Conservation (phyloP, 2,797 vertebrate species). For the Ctenopoma multispine region DNA sequence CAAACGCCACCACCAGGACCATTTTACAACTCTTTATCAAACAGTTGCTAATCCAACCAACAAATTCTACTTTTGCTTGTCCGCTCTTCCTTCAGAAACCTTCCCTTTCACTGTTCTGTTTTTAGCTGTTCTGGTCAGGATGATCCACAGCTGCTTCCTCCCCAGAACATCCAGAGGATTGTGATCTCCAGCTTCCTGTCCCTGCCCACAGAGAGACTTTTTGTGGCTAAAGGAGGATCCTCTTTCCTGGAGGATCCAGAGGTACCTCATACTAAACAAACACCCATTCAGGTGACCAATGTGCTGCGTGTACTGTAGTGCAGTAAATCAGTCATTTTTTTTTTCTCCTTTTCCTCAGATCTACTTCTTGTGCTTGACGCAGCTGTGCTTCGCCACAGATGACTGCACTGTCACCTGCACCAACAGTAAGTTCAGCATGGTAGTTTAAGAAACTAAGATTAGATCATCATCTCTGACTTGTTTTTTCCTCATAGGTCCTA, state of each 20-base stretch:
- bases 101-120: no score
- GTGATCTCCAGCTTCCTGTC: slow-evolving; percentile 48
- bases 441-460: neutral
- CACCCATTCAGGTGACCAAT: no score
- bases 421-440: slow-evolving; percentile 41
- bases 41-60: no score
- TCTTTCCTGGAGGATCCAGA: slow-evolving; percentile 49
- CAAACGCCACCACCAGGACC: no score
- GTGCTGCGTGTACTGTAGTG: no score
- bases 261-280: slow-evolving; percentile 40
- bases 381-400: slow-evolving; percentile 56
- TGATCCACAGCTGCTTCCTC: slow-evolving; percentile 43
- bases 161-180: slow-evolving; percentile 53
- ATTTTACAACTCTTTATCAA: no score
- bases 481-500: slow-evolving; percentile 52
- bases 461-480: no score
- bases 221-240: neutral
- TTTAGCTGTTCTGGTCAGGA: slow-evolving; percentile 45
- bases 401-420: slow-evolving; percentile 56
- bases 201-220: slow-evolving; percentile 17
- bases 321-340: neutral
- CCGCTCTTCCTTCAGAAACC: no score
- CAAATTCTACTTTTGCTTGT: no score
- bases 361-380: slow-evolving; percentile 67
- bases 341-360: slow-evolving; percentile 44